A percentile compares a stretch with the other conserved stretches of the same genome.
These are phyloP conservation scores for Acronicta aceris DNA, from an alignment of 2,888 invertebrate species.

Conservation along the genomic window DNA sequence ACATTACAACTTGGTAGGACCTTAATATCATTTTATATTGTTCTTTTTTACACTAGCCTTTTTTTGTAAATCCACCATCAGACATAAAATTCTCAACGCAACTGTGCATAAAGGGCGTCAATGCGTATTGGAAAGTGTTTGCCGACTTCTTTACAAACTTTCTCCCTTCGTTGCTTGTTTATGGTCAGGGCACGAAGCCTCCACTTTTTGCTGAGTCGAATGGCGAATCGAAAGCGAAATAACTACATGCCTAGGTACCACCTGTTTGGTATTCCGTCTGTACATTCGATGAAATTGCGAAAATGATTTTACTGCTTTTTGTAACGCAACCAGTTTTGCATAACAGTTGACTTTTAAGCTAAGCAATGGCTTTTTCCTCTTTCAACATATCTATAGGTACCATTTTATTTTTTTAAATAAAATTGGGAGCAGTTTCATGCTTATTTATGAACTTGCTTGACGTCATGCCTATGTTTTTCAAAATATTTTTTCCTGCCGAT, in stretches of 20 bases:
- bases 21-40: no score
- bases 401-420: no score
- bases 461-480: no score
- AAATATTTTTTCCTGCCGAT: no score
- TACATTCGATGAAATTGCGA: constrained; percentile 33
- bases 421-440: no score
- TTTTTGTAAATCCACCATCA: no score
- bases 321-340: constrained; percentile 27
- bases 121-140: constrained; percentile 52
- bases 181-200: constrained; percentile 58
- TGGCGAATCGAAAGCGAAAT: constrained; percentile 64
- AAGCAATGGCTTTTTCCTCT: no score
- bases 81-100: neutral
- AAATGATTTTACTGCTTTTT: constrained; percentile 36
- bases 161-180: constrained; percentile 61
- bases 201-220: constrained; percentile 61
- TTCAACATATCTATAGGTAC: no score
- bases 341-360: neutral
- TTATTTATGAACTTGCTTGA: no score
- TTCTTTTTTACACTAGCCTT: no score
- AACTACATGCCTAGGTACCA: constrained; percentile 44
- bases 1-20: no score
- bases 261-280: constrained; percentile 45
- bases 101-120: constrained; percentile 34
- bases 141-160: constrained; percentile 57